Conservation (phyloP, 2,888 invertebrate genomes). For the Cynaeus angustus region DNA sequence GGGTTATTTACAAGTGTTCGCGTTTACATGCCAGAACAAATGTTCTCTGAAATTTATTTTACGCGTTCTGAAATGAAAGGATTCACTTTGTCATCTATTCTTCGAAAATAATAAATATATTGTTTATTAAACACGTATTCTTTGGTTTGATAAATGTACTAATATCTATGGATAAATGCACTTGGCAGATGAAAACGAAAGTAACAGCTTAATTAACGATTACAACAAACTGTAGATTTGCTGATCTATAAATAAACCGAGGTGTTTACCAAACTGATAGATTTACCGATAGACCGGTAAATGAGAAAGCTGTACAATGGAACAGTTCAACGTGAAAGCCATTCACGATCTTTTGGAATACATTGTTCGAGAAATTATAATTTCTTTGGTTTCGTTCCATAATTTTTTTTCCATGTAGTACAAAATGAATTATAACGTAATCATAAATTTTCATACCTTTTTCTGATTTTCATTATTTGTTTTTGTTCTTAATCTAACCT, state of each 20-base stretch:
- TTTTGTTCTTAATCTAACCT: too few species aligned
- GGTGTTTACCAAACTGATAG: constrained; percentile 6
- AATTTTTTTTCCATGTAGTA: too few species aligned
- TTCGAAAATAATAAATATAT: constrained; percentile 38
- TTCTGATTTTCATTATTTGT: too few species aligned
- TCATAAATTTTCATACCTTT: too few species aligned
- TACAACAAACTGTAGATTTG: constrained; percentile 32
- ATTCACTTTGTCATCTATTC: constrained; percentile 29
- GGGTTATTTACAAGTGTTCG: constrained; percentile 16
- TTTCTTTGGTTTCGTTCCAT: too few species aligned
- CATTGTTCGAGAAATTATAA: too few species aligned
- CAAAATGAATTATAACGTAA: too few species aligned
- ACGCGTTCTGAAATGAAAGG: constrained; percentile 15
- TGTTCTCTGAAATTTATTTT: constrained; percentile 25
- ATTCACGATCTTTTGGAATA: too few species aligned
- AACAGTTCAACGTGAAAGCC: background rate
- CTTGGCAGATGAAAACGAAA: constrained; percentile 27
- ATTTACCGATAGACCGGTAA: background rate
- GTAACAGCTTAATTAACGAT: constrained; percentile 18
- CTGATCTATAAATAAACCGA: constrained; percentile 24
- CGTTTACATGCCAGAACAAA: constrained; percentile 15
- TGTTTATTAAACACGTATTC: constrained; percentile 46
- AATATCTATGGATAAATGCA: constrained; percentile 44
- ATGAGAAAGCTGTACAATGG: background rate
- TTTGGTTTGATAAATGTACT: constrained; percentile 44